A percentile compares a stretch with the other conserved stretches of the same genome.
Evolutionary conservation across 1,140 invertebrate species (phyloP).

Genomic region (Aphis gossypii): DNA sequence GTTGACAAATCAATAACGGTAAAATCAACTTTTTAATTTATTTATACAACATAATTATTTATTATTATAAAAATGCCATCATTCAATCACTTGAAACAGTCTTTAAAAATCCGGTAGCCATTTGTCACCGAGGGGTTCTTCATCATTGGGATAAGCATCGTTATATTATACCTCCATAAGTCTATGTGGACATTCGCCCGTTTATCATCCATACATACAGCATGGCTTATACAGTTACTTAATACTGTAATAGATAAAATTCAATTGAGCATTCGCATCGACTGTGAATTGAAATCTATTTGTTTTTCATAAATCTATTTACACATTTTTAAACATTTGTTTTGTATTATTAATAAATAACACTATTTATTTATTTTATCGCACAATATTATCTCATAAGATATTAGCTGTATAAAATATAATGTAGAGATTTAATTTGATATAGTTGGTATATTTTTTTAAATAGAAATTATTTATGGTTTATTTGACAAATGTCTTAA

Average conservation of each 20-base stretch:
- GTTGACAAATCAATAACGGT: background rate
- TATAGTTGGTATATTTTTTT: background rate
- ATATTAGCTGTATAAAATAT: background rate
- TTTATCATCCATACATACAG: background rate
- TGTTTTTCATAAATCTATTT: background rate
- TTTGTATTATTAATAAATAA: background rate
- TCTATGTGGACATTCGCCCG: background rate
- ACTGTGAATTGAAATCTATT: background rate
- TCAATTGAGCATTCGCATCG: background rate
- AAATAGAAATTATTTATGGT: background rate
- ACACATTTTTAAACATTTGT: background rate
- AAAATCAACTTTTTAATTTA: background rate
- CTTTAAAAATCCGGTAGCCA: background rate
- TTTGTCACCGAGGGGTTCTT: background rate
- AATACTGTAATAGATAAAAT: background rate
- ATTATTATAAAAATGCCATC: slow-evolving; percentile 5
- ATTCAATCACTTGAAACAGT: background rate
- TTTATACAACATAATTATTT: slow-evolving; percentile 5
- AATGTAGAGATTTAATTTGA: background rate
- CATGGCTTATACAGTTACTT: background rate
- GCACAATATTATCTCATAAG: background rate
- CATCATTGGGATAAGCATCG: background rate
- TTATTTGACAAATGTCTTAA: background rate
- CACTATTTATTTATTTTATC: background rate
- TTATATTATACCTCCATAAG: background rate